These are phyloP conservation scores for Darevskia mixta DNA, from an alignment of 2,797 vertebrate species.

Conservation along the genomic window DNA sequence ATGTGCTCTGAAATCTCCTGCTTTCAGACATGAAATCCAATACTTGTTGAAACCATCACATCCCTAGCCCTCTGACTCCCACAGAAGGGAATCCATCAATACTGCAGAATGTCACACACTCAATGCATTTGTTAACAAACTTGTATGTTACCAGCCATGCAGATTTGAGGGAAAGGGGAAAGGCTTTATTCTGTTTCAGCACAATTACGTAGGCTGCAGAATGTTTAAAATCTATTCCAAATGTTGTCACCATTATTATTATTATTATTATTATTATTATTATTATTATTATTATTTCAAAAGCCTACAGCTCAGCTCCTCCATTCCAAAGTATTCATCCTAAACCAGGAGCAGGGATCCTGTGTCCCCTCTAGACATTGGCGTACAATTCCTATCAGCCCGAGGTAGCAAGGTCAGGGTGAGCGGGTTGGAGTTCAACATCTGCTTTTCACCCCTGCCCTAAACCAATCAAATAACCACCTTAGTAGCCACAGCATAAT, in stretches of 20 bases:
- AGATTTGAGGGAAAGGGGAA: not conserved
- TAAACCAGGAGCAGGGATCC: slow-evolving; percentile 3
- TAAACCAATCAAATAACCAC: slow-evolving; percentile 59
- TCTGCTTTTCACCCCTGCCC: not conserved
- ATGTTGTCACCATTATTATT: slow-evolving; percentile 15
- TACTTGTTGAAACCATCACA: not conserved
- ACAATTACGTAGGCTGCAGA: not conserved
- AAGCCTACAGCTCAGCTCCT: slow-evolving; percentile 64
- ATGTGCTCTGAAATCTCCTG: not conserved
- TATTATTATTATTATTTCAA: not conserved
- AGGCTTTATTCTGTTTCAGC: not conserved
- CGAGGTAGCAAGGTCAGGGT: too few species aligned
- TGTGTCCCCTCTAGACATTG: too few species aligned
- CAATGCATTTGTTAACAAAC: not conserved
- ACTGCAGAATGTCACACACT: not conserved
- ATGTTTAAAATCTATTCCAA: slow-evolving; percentile 23
- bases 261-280: too few species aligned
- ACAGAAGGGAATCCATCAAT: not conserved
- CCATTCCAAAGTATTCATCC: slow-evolving; percentile 61
- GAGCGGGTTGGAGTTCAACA: too few species aligned
- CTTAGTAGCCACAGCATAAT: slow-evolving; percentile 67
- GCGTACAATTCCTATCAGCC: too few species aligned
- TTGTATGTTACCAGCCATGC: not conserved
- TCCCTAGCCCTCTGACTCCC: not conserved
- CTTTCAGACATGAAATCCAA: not conserved